These are phyloP conservation scores for Spilarctia lutea DNA, from an alignment of 2,888 invertebrate genomes.

Conservation along the genomic window DNA sequence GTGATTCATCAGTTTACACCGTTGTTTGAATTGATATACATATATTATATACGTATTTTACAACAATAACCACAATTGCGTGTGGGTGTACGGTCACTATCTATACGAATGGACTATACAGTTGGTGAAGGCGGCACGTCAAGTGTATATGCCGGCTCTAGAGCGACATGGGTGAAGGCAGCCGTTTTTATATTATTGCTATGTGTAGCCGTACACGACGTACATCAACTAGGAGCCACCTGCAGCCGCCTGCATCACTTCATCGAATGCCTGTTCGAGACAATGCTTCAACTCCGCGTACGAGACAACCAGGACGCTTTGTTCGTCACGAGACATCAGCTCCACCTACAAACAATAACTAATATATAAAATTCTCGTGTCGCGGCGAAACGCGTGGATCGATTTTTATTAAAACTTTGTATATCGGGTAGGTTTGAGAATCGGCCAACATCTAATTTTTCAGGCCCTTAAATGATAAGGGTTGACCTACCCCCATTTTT, in stretches of 20 bases:
- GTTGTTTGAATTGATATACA: too few relatives aligned
- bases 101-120: neutral
- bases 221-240: constrained; percentile 32
- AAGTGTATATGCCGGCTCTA: constrained; percentile 21
- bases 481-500: too few relatives aligned
- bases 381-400: too few relatives aligned
- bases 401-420: too few relatives aligned
- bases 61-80: too few relatives aligned
- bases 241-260: constrained; percentile 88
- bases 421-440: too few relatives aligned
- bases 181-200: constrained; percentile 41
- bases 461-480: too few relatives aligned
- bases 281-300: constrained; percentile 98
- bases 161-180: constrained; percentile 38
- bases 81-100: too few relatives aligned
- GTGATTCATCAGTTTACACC: too few relatives aligned
- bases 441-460: too few relatives aligned
- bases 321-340: constrained; percentile 98
- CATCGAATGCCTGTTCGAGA: constrained; percentile 96
- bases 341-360: constrained; percentile 90
- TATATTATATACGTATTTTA: too few relatives aligned
- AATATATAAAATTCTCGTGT: too few relatives aligned
- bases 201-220: constrained; percentile 35
- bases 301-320: constrained; percentile 97
- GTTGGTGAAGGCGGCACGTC: constrained; percentile 27